These are phyloP conservation scores for Pristionchus mayeri DNA, from an alignment of 2,888 invertebrate genomes.

Conservation along the genomic window DNA sequence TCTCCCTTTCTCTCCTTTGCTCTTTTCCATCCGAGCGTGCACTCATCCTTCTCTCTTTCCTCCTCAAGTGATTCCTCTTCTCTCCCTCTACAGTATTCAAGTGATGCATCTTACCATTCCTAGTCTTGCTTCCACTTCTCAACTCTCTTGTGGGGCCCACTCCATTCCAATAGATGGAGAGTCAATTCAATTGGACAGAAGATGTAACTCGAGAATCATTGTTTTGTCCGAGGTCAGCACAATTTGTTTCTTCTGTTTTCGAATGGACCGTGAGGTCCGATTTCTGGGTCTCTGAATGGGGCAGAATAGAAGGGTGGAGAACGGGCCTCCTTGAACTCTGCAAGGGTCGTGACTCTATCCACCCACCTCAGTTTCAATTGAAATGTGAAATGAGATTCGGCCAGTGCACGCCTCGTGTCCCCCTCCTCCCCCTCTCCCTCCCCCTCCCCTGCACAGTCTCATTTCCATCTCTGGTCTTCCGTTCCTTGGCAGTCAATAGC, in stretches of 20 bases:
- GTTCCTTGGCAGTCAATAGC: not conserved
- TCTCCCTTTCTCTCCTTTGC: not conserved
- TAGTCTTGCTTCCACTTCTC: not conserved
- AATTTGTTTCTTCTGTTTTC: constrained; percentile 27
- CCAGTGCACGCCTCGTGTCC: not conserved
- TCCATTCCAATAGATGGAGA: not conserved
- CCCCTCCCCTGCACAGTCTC: not conserved
- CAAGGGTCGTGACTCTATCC: not conserved
- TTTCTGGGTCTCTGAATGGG: not conserved
- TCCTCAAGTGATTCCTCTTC: not conserved
- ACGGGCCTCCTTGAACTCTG: not conserved
- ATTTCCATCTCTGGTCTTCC: not conserved
- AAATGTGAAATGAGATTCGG: constrained; percentile 22
- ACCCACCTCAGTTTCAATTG: not conserved
- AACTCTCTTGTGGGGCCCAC: not conserved
- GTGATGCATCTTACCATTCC: too few relatives aligned
- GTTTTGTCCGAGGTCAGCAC: constrained; percentile 23
- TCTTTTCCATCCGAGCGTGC: not conserved
- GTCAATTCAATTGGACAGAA: not conserved
- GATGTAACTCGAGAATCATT: not conserved
- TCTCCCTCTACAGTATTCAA: not conserved
- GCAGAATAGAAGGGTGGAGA: not conserved
- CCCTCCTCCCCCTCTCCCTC: not conserved
- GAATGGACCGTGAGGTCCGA: not conserved
- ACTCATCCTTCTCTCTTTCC: not conserved